phyloP scores from a whole-genome alignment of 35 echinoderm and acorn worm genomes.

The Anneissia japonica region DNA sequence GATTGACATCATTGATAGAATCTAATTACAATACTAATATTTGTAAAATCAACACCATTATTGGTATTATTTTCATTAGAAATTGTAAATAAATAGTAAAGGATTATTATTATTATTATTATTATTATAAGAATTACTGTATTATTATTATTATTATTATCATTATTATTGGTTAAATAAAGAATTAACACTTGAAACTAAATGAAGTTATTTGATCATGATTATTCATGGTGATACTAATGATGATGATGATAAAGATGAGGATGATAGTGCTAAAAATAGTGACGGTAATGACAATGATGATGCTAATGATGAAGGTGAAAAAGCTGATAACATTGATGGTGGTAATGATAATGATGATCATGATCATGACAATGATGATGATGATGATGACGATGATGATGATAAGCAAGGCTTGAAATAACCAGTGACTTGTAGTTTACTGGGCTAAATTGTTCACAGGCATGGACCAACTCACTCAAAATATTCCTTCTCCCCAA shows the following conservation, averaged over 20 bases:
- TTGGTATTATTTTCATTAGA: too few species aligned
- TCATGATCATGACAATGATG: background rate
- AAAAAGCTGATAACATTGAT: background rate
- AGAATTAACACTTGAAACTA: background rate
- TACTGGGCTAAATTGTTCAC: background rate
- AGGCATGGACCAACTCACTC: background rate
- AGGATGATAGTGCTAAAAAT: constrained; percentile 3
- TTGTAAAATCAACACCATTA: background rate
- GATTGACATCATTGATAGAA: background rate
- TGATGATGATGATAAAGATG: constrained; percentile 19
- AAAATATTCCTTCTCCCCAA: background rate
- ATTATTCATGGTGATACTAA: background rate
- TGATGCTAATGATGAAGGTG: constrained; percentile 13
- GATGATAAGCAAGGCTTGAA: background rate
- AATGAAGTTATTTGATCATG: constrained; percentile 6
- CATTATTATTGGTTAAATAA: background rate
- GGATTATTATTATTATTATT: too few species aligned
- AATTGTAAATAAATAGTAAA: too few species aligned
- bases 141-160: constrained; percentile 5
- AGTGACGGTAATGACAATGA: constrained; percentile 6
- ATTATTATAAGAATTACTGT: too few species aligned
- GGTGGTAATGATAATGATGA: constrained; percentile 8
- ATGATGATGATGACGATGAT: background rate
- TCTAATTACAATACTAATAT: background rate
- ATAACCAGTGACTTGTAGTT: background rate